phyloP scores from a whole-genome alignment of 1,140 invertebrate genomes.

The Idris sp. region DNA sequence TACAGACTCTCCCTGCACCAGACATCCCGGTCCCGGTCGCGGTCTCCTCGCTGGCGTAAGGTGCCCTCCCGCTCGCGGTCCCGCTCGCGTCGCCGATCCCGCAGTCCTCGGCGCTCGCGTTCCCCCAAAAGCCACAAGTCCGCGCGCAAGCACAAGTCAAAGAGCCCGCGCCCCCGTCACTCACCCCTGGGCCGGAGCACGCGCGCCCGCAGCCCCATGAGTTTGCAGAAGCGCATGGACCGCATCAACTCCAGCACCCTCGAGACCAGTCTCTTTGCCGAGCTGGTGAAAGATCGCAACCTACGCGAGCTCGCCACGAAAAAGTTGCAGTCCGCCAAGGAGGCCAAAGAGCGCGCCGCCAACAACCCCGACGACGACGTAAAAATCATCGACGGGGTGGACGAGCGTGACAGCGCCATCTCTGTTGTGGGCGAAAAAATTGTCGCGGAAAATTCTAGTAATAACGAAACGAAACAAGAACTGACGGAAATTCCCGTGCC shows the following conservation, averaged over 20 bases:
- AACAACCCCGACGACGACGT: conserved; percentile 74
- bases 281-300: conserved; percentile 90
- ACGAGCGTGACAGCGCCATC: conserved; percentile 70
- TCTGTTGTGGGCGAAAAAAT: too few relatives aligned
- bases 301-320: conserved; percentile 86
- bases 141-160: conserved; percentile 73
- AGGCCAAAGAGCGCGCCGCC: conserved; percentile 74
- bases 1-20: conserved; percentile 67
- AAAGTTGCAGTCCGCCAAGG: conserved; percentile 81
- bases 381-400: conserved; percentile 74
- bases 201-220: conserved; percentile 73
- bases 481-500: conserved; percentile 82
- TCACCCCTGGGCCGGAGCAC: conserved; percentile 72
- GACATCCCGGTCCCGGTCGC: conserved; percentile 74
- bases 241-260: conserved; percentile 84
- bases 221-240: conserved; percentile 77
- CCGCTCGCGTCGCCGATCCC: conserved; percentile 71
- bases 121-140: conserved; percentile 75
- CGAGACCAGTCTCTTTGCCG: conserved; percentile 91
- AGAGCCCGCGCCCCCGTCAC: conserved; percentile 70
- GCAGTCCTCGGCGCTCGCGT: conserved; percentile 74
- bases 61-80: conserved; percentile 71
- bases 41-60: conserved; percentile 74
- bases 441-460: too few relatives aligned
- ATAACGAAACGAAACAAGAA: too few relatives aligned